Conservation (phyloP, 2,888 invertebrate genomes). For the Perizoma affinitatum region DNA sequence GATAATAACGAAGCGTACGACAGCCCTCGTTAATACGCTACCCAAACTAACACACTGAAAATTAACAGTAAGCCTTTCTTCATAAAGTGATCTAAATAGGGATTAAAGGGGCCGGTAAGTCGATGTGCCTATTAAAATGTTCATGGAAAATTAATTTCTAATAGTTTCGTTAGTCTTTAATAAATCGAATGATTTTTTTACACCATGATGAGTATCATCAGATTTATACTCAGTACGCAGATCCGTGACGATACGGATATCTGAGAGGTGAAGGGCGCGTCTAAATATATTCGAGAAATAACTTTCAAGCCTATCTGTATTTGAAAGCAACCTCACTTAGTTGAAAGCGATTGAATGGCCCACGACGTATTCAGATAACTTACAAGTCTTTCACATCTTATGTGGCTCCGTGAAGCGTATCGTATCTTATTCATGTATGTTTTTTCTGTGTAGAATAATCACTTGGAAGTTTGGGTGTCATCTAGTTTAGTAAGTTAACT, state of each 20-base stretch:
- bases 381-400: no score
- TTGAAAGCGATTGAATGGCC: conserved; percentile 1
- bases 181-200: no score
- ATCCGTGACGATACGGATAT: no score
- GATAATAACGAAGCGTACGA: conserved; percentile 32
- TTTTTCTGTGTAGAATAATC: background rate
- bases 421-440: conserved; percentile 1
- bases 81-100: conserved; percentile 36
- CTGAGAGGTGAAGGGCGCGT: no score
- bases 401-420: conserved; percentile 3
- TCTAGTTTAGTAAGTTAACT: no score
- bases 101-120: conserved; percentile 30
- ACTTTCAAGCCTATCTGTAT: background rate
- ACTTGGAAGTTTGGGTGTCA: no score
- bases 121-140: conserved; percentile 21
- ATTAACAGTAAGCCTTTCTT: conserved; percentile 34
- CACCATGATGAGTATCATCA: no score
- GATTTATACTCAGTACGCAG: no score
- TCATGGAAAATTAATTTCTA: conserved; percentile 16
- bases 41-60: conserved; percentile 28
- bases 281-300: no score
- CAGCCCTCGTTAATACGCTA: conserved; percentile 33
- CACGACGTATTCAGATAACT: conserved; percentile 1
- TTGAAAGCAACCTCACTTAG: conserved; percentile 1
- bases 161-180: background rate